These are phyloP conservation scores for Ophioderma brevispina DNA, from an alignment of 35 echinoderm and acorn worm genomes.

Conservation along the genomic window DNA sequence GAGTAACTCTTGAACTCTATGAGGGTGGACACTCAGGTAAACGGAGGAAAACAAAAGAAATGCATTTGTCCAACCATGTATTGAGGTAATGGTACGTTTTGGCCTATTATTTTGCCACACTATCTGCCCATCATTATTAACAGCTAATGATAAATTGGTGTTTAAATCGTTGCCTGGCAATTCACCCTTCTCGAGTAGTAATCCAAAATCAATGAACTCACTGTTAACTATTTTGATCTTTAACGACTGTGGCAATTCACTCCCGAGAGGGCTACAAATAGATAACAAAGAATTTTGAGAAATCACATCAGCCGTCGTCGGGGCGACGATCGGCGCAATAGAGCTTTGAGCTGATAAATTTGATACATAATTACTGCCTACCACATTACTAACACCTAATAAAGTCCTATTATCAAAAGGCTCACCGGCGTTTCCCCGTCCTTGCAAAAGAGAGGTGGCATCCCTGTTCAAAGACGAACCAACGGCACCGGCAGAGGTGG, in stretches of 20 bases:
- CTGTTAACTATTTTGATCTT: background rate
- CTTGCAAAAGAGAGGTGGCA: no score
- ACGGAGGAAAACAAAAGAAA: background rate
- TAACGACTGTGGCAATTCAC: background rate
- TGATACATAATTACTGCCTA: no score
- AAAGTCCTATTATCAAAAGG: no score
- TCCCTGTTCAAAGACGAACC: no score
- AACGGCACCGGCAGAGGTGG: no score
- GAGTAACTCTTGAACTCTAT: no score
- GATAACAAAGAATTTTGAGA: background rate
- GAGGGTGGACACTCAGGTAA: background rate
- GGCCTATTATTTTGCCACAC: background rate
- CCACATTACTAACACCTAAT: no score
- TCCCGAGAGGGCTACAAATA: background rate
- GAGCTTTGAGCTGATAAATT: no score
- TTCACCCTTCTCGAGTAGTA: background rate
- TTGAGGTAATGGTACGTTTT: background rate
- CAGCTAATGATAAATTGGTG: background rate
- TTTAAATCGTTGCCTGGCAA: background rate
- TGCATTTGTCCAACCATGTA: constrained; percentile 1
- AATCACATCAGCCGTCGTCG: no score
- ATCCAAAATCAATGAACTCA: background rate
- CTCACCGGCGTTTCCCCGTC: no score
- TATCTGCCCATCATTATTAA: background rate
- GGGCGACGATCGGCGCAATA: no score